Evolutionary conservation across 2,797 vertebrate species (phyloP), one percentile per base, ranked within the genome.

Genomic region (Propithecus perrieri): DNA sequence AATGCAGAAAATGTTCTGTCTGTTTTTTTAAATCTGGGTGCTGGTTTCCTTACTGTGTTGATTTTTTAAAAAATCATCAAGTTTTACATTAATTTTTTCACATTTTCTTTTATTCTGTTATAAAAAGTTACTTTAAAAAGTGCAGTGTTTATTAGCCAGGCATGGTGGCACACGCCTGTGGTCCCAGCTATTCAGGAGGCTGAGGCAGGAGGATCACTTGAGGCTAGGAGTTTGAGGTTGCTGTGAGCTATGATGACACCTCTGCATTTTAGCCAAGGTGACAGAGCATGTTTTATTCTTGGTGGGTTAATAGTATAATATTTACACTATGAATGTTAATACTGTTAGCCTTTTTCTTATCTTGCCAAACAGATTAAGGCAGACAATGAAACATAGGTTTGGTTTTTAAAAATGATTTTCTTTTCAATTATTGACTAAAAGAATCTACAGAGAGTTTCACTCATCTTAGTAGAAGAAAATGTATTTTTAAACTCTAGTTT

Each of bases 381-480:
- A 95, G 46, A 41, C 14, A 80, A 94, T 71, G 72, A 89, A 59
- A 67, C 7, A 88, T 0, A 72, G 59, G 14, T 8, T 65, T 65
- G 17, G 7, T 50, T 55, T 50, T 33, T 30, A 53, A 85, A 89
- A 85, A 35, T 24, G 15, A 76, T 85, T 94, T 95, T 83, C 33
- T 79, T 91, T 95, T 96, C 11, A 92, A 46, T 80, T 95, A 48
- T 14, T 85, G 88, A 43, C 53, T 94, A 96, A 89, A 93, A 41
- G 13, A 93, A 93, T 89, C 81, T 92, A 84, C 17, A 89, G 48
- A 85, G 26, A 48, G 13, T 48, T 80, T 35, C 14, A 85, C 48
- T 95, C 22, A 93, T 79, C 53, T 90, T 43, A 67, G 69, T 33
- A 55, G 41, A 86, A 50, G 33, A 79, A 87, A 92, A 59, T 74